Conservation (phyloP, 2,797 vertebrate genomes). For the Botia kubotai region DNA sequence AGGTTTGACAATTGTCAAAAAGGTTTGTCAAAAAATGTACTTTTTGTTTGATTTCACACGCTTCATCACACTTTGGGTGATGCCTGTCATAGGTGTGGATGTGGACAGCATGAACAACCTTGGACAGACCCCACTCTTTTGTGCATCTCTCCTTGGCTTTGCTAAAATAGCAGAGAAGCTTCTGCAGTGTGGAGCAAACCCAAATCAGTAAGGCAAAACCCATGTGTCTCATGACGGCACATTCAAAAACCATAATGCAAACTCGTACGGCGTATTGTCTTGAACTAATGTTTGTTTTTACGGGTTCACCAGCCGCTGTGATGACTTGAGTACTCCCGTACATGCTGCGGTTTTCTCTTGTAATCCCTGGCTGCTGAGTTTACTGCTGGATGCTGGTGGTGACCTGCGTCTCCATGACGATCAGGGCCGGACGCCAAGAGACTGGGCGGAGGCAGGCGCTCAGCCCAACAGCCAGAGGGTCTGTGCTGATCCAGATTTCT, state of each 20-base stretch:
- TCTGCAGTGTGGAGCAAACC: conserved; percentile 81
- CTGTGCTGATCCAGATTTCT: conserved; percentile 1
- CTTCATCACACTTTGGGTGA: neutral
- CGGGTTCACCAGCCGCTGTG: conserved; percentile 79
- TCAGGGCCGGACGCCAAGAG: conserved; percentile 74
- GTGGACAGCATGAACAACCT: conserved; percentile 80
- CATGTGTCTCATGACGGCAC: neutral
- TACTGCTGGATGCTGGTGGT: conserved; percentile 83
- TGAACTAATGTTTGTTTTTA: neutral
- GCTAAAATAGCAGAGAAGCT: conserved; percentile 78
- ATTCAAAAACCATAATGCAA: neutral
- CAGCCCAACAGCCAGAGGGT: conserved; percentile 77
- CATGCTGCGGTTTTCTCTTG: conserved; percentile 88
- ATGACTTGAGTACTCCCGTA: conserved; percentile 84
- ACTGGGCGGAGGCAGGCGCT: conserved; percentile 79
- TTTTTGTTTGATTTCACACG: neutral
- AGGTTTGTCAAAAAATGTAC: too few relatives aligned
- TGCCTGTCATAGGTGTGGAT: conserved; percentile 68
- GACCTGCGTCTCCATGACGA: conserved; percentile 84
- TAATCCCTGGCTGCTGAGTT: conserved; percentile 80
- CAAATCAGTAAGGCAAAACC: conserved; percentile 82
- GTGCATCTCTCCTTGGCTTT: conserved; percentile 79
- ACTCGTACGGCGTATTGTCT: neutral
- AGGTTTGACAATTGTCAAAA: conserved; percentile 69
- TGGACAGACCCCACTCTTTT: conserved; percentile 85